Percentiles rank a stretch among this genome's conserved stretches.
These are phyloP conservation scores for Sebastolobus altivelis DNA, from an alignment of 2,797 vertebrate genomes.

Conservation along the genomic window DNA sequence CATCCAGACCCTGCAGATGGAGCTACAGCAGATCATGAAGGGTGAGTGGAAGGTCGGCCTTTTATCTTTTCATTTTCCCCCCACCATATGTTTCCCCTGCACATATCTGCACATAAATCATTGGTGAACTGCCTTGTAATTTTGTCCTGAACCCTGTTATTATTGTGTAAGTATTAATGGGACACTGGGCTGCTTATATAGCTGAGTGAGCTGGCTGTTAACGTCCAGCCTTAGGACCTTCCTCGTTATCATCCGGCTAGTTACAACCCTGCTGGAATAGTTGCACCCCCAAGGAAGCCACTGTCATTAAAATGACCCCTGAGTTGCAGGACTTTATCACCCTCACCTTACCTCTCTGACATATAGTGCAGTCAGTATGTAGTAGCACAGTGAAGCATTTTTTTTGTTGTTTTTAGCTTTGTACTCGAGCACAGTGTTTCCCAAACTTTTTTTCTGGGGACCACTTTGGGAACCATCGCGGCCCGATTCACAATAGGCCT, in stretches of 20 bases:
- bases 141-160: slow-evolving; percentile 42
- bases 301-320: slow-evolving; percentile 8
- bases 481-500: too few species aligned
- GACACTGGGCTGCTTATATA: not conserved
- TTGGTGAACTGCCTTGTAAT: slow-evolving; percentile 50
- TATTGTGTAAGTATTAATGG: slow-evolving; percentile 23
- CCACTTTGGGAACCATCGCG: too few species aligned
- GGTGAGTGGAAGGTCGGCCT: slow-evolving; percentile 76
- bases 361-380: not conserved
- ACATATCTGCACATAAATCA: slow-evolving; percentile 30
- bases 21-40: slow-evolving; percentile 99
- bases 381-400: not conserved
- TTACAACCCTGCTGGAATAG: slow-evolving; percentile 29
- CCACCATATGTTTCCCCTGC: not conserved
- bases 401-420: not conserved
- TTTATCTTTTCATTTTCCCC: slow-evolving; percentile 2
- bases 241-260: slow-evolving; percentile 30
- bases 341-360: not conserved
- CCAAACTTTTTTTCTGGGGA: too few species aligned
- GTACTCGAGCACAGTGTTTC: not conserved
- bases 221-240: not conserved
- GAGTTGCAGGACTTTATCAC: not conserved
- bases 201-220: slow-evolving; percentile 19
- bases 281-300: not conserved
- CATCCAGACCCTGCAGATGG: slow-evolving; percentile 98